Evolutionary conservation across 1,140 invertebrate genomes (phyloP).

Genomic region (Macrotrachela quadricornifera): DNA sequence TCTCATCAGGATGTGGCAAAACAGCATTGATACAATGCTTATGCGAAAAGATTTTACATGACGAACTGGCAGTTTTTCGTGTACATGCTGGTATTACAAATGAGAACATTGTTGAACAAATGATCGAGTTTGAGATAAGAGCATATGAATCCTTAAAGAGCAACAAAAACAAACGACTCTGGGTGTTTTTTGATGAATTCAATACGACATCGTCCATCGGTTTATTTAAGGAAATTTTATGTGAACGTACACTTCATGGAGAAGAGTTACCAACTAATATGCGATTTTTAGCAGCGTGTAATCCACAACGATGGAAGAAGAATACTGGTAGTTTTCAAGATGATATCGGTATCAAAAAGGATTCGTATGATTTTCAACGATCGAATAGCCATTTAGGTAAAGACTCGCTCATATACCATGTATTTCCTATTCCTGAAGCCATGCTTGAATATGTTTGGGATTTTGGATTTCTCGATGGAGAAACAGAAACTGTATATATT

Average conservation of each 20-base stretch:
- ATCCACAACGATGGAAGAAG: no score
- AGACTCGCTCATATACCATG: constrained; percentile 14
- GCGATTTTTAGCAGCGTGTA: constrained; percentile 13
- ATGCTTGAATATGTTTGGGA: constrained; percentile 17
- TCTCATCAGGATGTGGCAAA: no score
- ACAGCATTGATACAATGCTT: no score
- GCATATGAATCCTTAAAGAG: background rate
- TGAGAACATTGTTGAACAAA: constrained; percentile 4
- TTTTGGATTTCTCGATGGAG: constrained; percentile 12
- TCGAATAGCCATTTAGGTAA: no score
- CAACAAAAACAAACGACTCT: no score
- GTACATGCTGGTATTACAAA: constrained; percentile 13
- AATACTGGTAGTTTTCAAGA: no score
- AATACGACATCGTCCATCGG: constrained; percentile 14
- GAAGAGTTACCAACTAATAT: constrained; percentile 11
- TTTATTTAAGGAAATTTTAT: constrained; percentile 13
- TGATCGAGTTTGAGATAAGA: constrained; percentile 4
- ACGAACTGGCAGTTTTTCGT: no score
- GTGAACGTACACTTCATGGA: constrained; percentile 11
- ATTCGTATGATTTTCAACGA: no score
- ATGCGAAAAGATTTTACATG: no score
- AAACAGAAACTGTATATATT: constrained; percentile 14
- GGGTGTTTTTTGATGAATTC: constrained; percentile 16
- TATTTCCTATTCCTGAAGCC: constrained; percentile 13
- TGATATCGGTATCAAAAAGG: no score